Evolutionary conservation across 1,140 invertebrate genomes (phyloP), one percentile per base, ranked within the genome.

Genomic region (Drosophila lowei): DNA sequence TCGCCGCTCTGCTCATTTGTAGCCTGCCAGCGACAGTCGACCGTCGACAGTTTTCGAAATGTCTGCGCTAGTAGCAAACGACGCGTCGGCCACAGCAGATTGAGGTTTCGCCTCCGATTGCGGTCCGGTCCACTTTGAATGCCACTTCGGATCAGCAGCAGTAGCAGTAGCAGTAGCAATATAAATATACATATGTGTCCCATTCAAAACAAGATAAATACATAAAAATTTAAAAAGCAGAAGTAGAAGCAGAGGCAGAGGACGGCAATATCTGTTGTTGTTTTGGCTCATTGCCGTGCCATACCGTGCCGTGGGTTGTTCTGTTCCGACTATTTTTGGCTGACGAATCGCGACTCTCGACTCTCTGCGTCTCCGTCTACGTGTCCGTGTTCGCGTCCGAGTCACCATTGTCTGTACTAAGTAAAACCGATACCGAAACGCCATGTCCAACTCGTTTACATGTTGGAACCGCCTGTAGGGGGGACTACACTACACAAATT

Each of bases 381-480:
- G 58, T 43, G 23, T 38, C 28, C 9, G n/a, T 3, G 59, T 13
- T 7, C 7, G 21, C 25, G 28, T 9, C 34, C 34, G 34, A 38
- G 34, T 38, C 34, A 13, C 13, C 30, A n/a, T 42, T 61, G 43
- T 65, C 18, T 38, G 61, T 57, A 42, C 42, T 59, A 55, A 79
- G 71, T 77, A 50, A 84, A 76, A 76, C 59, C 55, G 44, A 67
- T 64, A 59, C 73, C 55, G 44, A 67, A 67, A 56, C 77, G 73
- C 65, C 77, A 85, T 88, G 81, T 81, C 58, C 74, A 86, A 86
- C 83, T 74, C 77, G 77, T 71, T 86, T 88, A 88, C 83, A 78
- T 86, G 62, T 88, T 85, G 76, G 54, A 76, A 64, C 43, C 53
- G 72, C 48, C 72, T 74, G 48, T 81, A 83, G 44, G 21, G 7